A percentile compares a stretch with the other conserved stretches of the same genome.
phyloP scores from a whole-genome alignment of 2,113 vertebrate genomes.

The Carassius gibelio region DNA sequence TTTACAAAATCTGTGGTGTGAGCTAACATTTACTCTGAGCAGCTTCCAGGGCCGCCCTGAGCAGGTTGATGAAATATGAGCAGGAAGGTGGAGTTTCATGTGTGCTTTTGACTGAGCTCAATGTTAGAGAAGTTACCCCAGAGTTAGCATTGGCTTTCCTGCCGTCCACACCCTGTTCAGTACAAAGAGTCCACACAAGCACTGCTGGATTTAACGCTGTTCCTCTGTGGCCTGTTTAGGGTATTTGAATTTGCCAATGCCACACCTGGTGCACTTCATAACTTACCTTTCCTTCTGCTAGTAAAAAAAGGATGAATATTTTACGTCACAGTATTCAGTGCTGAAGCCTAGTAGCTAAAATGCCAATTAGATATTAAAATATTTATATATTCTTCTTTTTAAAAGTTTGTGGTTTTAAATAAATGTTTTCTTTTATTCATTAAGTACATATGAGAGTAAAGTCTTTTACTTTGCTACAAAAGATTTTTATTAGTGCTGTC shows the following conservation, averaged over 20 bases:
- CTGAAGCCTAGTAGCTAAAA: neutral
- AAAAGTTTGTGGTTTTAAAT: neutral
- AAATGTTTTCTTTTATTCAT: neutral
- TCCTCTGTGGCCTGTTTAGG: neutral
- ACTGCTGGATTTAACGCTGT: neutral
- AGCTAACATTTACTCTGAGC: slow-evolving; percentile 6
- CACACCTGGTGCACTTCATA: slow-evolving; percentile 7
- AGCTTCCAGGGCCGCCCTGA: neutral
- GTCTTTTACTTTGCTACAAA: too few species aligned
- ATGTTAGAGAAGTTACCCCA: slow-evolving; percentile 2
- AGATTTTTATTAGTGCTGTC: too few species aligned
- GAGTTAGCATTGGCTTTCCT: neutral
- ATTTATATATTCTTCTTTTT: neutral
- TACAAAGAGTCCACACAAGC: slow-evolving; percentile 36
- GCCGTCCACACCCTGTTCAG: slow-evolving; percentile 32
- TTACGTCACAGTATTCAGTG: neutral
- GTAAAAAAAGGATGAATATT: neutral
- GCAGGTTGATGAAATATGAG: neutral
- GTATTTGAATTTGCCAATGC: neutral
- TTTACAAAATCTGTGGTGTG: neutral
- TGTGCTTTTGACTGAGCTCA: slow-evolving; percentile 3
- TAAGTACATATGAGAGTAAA: too few species aligned
- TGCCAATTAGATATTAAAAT: neutral
- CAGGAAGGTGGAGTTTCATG: neutral
- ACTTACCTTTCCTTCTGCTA: neutral